Evolutionary conservation across 2,888 invertebrate genomes (phyloP).

Genomic region (Crioceris asparagi): DNA sequence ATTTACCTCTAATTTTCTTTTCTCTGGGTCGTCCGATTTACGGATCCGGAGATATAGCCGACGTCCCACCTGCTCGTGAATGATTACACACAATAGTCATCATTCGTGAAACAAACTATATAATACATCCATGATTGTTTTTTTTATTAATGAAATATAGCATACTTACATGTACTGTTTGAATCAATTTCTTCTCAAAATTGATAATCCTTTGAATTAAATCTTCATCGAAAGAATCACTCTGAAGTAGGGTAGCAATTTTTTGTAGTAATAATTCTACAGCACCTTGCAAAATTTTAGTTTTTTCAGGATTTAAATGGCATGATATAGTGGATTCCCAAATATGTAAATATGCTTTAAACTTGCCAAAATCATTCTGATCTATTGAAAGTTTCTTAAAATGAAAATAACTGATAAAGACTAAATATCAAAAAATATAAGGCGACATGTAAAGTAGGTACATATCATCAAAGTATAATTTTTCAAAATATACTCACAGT

Average conservation of each 20-base stretch:
- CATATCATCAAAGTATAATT: too few relatives aligned
- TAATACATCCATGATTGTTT: too few relatives aligned
- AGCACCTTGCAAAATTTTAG: constrained; percentile 23
- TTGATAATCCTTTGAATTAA: constrained; percentile 25
- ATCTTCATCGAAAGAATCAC: constrained; percentile 14
- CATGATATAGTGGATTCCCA: constrained; percentile 29
- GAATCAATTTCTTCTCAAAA: constrained; percentile 27
- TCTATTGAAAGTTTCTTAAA: constrained; percentile 19
- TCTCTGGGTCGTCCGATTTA: too few relatives aligned
- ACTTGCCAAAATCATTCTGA: constrained; percentile 11
- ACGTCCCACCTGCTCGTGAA: too few relatives aligned
- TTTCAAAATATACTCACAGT: constrained; percentile 23
- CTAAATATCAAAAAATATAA: too few relatives aligned
- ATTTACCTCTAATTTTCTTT: too few relatives aligned
- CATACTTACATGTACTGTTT: constrained; percentile 27
- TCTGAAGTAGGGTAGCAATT: constrained; percentile 19
- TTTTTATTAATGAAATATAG: too few relatives aligned
- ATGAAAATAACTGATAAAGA: not conserved
- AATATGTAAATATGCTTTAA: constrained; percentile 22
- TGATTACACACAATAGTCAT: too few relatives aligned
- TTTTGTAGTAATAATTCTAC: constrained; percentile 26
- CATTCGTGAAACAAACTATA: too few relatives aligned
- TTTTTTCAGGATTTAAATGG: constrained; percentile 30
- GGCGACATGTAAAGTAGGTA: too few relatives aligned
- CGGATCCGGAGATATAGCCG: too few relatives aligned